Base-by-base conservation (phyloP, 1,140 invertebrate species). In the Ceratina calcarata region DNA sequence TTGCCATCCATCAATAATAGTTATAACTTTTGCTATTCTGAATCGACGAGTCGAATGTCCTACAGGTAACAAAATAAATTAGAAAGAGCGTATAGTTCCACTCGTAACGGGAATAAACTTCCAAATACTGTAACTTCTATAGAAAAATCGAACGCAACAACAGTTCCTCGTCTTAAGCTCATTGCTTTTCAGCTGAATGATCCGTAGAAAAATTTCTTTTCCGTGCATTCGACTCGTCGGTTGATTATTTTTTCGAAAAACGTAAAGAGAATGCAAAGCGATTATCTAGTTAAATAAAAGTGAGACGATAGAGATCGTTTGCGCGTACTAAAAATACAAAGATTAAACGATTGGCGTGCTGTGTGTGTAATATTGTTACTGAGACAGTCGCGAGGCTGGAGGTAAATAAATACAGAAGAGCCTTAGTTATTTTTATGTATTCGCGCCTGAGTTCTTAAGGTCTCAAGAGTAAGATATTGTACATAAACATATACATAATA, bases 351-450 rank as follows among this genome's bases (percentile, higher is more conserved):
- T 67, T 60, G 70, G n/a, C 22, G 66, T 79, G 55, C 45, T 86
- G 78, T 71, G 67, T 78, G 76, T 87, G 70, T 78, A 82, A 82
- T 82, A 58, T 55, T 66, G 61, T 78, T 72, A 71, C 62, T 71
- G 16, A n/a, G 58, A 71, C 57, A 24, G 58, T 74, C 69, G 37
- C 77, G 51, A 66, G 80, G 75, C 16, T 75, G 55, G 18, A 32
- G 24, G 45, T 37, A 51, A 86, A 65, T 60, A 76, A 83, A 84
- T 60, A 55, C 7, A n/a, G 49, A 24, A 78, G 73, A 87, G 57
- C 70, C 62, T 84, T 78, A 80, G 66, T 86, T 85, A 87, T 81
- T 78, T 81, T 81, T 24, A 80, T 83, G 70, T 81, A 81, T 81
- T 81, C 78, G 55, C 61, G 80, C 71, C 65, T 85, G 73, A 88